These are phyloP conservation scores for Synanthedon formicaeformis DNA, from an alignment of 2,888 invertebrate species.

Conservation along the genomic window DNA sequence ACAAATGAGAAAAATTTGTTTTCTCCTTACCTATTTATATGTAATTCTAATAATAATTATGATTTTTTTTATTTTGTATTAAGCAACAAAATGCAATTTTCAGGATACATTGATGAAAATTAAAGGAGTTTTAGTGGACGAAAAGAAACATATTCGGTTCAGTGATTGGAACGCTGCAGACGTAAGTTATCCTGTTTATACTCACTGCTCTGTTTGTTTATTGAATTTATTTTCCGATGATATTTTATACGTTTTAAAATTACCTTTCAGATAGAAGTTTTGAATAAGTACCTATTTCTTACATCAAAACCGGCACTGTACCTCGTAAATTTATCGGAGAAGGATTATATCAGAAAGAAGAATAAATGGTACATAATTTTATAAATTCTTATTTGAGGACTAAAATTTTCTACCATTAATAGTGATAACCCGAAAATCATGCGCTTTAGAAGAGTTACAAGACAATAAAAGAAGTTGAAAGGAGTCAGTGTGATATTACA, in stretches of 20 bases:
- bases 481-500: too few species aligned
- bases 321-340: conserved; percentile 95
- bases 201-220: background rate
- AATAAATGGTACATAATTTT: conserved; percentile 87
- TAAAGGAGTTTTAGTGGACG: conserved; percentile 84
- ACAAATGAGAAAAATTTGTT: too few species aligned
- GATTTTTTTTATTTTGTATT: background rate
- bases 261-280: conserved; percentile 85
- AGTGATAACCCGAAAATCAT: too few species aligned
- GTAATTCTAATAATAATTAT: background rate
- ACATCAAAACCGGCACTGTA: conserved; percentile 98
- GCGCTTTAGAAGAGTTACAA: too few species aligned
- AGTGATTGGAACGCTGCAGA: conserved; percentile 94
- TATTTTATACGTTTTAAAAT: background rate
- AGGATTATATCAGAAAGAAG: conserved; percentile 98
- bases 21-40: background rate
- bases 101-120: conserved; percentile 90
- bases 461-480: too few species aligned
- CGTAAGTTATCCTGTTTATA: conserved; percentile 69
- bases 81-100: conserved; percentile 19
- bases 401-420: too few species aligned
- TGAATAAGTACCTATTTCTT: conserved; percentile 96
- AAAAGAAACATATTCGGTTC: conserved; percentile 94
- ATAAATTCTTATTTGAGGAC: too few species aligned
- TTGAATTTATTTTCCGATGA: background rate